phyloP scores from a whole-genome alignment of 2,888 invertebrate genomes.

The Eupithecia exiguata region DNA sequence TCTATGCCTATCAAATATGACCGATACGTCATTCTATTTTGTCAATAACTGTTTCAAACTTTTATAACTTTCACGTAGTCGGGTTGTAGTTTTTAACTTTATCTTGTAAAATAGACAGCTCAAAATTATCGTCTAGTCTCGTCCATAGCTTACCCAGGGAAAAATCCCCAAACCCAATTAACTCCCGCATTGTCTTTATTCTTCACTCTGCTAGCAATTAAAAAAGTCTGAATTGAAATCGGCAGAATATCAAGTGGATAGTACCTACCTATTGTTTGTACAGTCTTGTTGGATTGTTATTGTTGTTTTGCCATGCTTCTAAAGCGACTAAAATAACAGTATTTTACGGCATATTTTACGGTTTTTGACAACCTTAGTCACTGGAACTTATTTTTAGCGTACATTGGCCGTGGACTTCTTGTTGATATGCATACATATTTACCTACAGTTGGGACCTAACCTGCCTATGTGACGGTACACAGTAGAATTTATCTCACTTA shows the following conservation, averaged over 20 bases:
- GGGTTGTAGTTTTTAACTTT: no score
- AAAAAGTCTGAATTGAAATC: background rate
- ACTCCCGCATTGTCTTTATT: background rate
- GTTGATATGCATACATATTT: slow-evolving; percentile 26
- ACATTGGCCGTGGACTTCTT: slow-evolving; percentile 26
- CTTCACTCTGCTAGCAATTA: background rate
- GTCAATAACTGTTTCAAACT: no score
- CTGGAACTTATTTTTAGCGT: slow-evolving; percentile 32
- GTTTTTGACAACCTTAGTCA: no score
- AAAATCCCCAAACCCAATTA: background rate
- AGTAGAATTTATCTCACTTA: background rate
- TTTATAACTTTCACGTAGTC: no score
- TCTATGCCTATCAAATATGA: no score
- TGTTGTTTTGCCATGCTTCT: background rate
- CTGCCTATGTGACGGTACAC: background rate
- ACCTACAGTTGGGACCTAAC: background rate
- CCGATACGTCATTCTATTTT: no score
- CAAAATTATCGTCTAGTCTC: background rate
- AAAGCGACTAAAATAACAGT: background rate
- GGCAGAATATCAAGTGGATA: slow-evolving; percentile 2
- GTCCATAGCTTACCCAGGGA: background rate
- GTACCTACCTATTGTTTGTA: background rate
- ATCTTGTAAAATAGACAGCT: no score
- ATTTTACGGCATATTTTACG: no score
- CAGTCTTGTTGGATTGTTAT: background rate